Evolutionary conservation across 2,888 invertebrate species (phyloP), one percentile per base, ranked within the genome.

Genomic region (Hoplodrina ambigua): DNA sequence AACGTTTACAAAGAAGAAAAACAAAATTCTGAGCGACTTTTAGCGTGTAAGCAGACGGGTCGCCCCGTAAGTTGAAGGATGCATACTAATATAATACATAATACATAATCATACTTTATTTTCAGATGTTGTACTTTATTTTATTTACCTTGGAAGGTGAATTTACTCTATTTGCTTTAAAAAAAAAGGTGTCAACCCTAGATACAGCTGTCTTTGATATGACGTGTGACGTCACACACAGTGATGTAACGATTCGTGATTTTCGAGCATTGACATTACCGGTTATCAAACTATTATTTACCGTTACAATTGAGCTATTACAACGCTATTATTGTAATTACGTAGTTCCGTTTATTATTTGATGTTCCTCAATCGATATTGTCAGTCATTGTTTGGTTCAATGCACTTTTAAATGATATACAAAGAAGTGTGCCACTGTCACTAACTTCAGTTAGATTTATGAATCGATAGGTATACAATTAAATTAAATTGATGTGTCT

Each of bases 281-380:
- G 53, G 50, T 78, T 65, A 63, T 66, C 25, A 33, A 70, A 6
- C 44, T 15, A 60, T 63, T 66, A 75, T 60, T 54, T 30, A 56
- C 76, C 62, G 62, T 57, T 76, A 76, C 62, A 53, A 68, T 53
- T 53, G 4, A 63, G 67, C 58, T 72, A 72, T 78, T 78, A 70
- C 37, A 53, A 57, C 52, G 2, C 61, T 61, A 59, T 75, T 62
- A 74, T 37, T 52, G 6, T 65, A 55, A 75, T 65, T 56, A 57
- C 50, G 30, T 80, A 52, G 77, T 75, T 80, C 66, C 70, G 65
- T 49, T 62, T 66, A 65, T 63, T 55, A 56, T 67, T 55, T 58
- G 3, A 30, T 1, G 50, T 55, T 59, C 25, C 13, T 49, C 25
- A 33, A 62, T 69, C 11, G 50, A 57, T 70, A 65, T 72, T 49